A percentile compares a stretch with the other conserved stretches of the same genome.
Evolutionary conservation across 2,888 invertebrate species (phyloP).

Genomic region (Polia nebulosa): DNA sequence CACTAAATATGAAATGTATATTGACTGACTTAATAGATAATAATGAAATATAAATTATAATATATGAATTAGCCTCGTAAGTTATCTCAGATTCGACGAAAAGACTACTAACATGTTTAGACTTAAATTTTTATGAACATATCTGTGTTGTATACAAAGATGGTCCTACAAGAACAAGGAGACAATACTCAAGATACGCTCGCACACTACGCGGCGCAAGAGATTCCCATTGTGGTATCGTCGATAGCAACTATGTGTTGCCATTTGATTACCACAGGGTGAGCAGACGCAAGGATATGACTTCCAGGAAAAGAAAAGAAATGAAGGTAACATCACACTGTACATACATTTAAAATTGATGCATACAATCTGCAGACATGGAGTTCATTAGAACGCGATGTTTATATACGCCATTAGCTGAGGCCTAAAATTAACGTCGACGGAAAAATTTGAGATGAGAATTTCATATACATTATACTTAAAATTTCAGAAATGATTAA

Average conservation of each 20-base stretch:
- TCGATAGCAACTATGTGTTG: constrained; percentile 9
- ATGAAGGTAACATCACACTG: constrained; percentile 62
- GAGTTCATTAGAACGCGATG: constrained; percentile 31
- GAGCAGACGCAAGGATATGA: constrained; percentile 43
- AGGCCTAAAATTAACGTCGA: constrained; percentile 54
- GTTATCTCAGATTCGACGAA: constrained; percentile 90
- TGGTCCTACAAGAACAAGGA: constrained; percentile 84
- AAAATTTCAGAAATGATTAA: constrained; percentile 44
- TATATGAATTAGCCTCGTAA: constrained; percentile 87
- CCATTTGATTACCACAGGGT: constrained; percentile 30
- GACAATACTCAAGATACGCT: constrained; percentile 85
- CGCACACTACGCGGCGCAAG: constrained; percentile 56
- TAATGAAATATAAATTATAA: constrained; percentile 83
- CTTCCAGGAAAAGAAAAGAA: constrained; percentile 34
- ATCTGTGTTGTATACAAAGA: constrained; percentile 88
- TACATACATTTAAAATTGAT: constrained; percentile 48
- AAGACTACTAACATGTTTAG: constrained; percentile 89
- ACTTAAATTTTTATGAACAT: constrained; percentile 89
- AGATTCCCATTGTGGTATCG: constrained; percentile 20
- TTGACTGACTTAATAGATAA: constrained; percentile 89
- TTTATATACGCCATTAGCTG: constrained; percentile 25
- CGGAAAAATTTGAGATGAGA: constrained; percentile 36
- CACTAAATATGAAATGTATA: constrained; percentile 83
- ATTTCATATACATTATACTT: constrained; percentile 31
- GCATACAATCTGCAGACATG: constrained; percentile 40